Evolutionary conservation across 2,888 invertebrate genomes (phyloP).

Genomic region (Drosophila rubida): DNA sequence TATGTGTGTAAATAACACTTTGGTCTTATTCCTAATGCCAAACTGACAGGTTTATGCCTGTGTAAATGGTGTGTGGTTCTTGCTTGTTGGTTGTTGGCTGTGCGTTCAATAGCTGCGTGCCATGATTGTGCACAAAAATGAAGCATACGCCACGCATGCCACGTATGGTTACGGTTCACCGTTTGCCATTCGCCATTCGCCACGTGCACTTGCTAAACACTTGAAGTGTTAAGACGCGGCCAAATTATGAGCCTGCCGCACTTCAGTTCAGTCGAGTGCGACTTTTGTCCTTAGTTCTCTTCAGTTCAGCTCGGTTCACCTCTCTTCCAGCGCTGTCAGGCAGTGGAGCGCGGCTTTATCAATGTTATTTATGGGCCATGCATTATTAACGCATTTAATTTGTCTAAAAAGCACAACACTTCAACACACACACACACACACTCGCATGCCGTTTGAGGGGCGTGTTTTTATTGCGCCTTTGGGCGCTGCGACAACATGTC

Average conservation of each 20-base stretch:
- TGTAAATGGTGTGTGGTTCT: conserved; percentile 24
- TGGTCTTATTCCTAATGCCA: conserved; percentile 74
- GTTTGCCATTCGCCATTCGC: not conserved
- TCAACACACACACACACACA: conserved; percentile 14
- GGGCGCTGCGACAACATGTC: conserved; percentile 58
- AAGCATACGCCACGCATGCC: conserved; percentile 59
- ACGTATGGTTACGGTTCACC: too few relatives aligned
- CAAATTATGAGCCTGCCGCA: conserved; percentile 45
- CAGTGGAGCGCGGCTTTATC: conserved; percentile 56
- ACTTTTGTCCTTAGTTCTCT: not conserved
- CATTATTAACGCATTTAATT: conserved; percentile 76
- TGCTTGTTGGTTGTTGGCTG: not conserved
- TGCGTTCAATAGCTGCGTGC: conserved; percentile 53
- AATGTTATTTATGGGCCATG: conserved; percentile 66
- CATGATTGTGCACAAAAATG: conserved; percentile 74
- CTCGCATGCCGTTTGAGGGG: not conserved
- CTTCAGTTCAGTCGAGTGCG: conserved; percentile 31
- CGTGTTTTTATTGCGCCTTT: conserved; percentile 42
- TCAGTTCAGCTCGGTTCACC: not conserved
- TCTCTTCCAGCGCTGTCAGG: conserved; percentile 15
- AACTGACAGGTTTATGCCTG: conserved; percentile 72
- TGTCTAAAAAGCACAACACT: conserved; percentile 64
- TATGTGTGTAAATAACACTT: conserved; percentile 69
- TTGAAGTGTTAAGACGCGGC: conserved; percentile 69
- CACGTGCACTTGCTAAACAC: conserved; percentile 51